Evolutionary conservation across 1,140 invertebrate genomes (phyloP), one percentile per base, ranked within the genome.

Genomic region (Atta cephalotes): DNA sequence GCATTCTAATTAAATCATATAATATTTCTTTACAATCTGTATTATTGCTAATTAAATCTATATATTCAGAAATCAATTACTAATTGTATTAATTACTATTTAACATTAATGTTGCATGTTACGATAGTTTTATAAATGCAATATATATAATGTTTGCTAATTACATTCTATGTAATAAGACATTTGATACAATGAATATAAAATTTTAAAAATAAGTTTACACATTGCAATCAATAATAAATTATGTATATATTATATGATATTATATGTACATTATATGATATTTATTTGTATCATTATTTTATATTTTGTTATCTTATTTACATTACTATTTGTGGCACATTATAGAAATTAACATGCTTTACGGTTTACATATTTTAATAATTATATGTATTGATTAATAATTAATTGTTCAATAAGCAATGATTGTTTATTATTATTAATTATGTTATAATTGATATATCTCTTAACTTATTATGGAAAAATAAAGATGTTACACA

Each of bases 51-150:
- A 81, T 81, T 71, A 16, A 58, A 31, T 71, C 21, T 45, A 25
- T n/a, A 9, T 71, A 58, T 45, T 58, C 39, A 71, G 21, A 71
- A 71, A 81, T 70, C 70, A 58, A 80, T 80, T 68, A 21, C 7
- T 39, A 65, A n/a, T 66, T 9, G 2, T 31, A 2, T 68, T 80
- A 56, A 68, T 39, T 56, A 16, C 14, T 56, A 35, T 56, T 56
- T 58, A 10, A 71, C 21, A 28, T 71, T 80, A 68, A 35, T 39
- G 7, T 39, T 51, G 21, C 39, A 10, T 45, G 39, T 10, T 45
- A 45, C 39, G 39, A 0, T 10, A 10, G 4, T 56, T 56, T 76
- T 49, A 21, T 25, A 2, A 25, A 21, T 51, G 12, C 1, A 62
- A 45, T 21, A 21, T 35, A 39, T 21, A n/a, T 63, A 31, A 63